Evolutionary conservation across 1,140 invertebrate species (phyloP).

Genomic region (Hydropsyche tenuis): DNA sequence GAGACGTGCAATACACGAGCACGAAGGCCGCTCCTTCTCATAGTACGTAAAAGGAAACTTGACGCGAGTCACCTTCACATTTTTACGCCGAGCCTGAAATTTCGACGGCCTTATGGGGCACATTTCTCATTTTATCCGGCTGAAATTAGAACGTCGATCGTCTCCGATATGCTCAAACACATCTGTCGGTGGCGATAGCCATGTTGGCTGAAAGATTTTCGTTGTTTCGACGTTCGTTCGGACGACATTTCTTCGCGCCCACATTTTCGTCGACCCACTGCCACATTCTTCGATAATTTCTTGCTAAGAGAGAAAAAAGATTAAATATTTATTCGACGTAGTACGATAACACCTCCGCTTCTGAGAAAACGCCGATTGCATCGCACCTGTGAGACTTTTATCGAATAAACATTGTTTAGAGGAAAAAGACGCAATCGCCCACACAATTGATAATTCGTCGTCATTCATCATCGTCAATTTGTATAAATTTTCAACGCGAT

Average conservation of each 20-base stretch:
- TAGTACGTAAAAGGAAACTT: constrained; percentile 6
- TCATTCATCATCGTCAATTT: too few relatives aligned
- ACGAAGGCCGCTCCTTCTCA: constrained; percentile 15
- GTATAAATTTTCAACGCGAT: too few relatives aligned
- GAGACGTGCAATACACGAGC: too few relatives aligned
- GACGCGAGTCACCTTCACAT: constrained; percentile 19
- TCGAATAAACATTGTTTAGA: too few relatives aligned
- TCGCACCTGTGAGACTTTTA: too few relatives aligned
- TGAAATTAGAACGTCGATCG: not conserved
- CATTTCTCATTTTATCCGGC: not conserved
- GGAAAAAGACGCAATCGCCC: too few relatives aligned
- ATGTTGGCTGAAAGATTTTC: not conserved
- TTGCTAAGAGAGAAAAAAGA: not conserved
- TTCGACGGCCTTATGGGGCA: not conserved
- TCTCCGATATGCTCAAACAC: not conserved
- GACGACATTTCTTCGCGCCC: constrained; percentile 20
- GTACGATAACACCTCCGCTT: not conserved
- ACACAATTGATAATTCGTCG: too few relatives aligned
- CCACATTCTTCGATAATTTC: constrained; percentile 28
- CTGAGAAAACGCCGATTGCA: too few relatives aligned
- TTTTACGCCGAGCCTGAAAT: constrained; percentile 11
- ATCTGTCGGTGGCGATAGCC: too few relatives aligned
- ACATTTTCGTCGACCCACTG: constrained; percentile 19
- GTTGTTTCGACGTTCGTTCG: not conserved
- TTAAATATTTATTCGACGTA: not conserved